A percentile compares a stretch with the other conserved stretches of the same genome.
Conservation (phyloP, 1,140 invertebrate genomes). For the honey bee (Apis mellifera) region DNA sequence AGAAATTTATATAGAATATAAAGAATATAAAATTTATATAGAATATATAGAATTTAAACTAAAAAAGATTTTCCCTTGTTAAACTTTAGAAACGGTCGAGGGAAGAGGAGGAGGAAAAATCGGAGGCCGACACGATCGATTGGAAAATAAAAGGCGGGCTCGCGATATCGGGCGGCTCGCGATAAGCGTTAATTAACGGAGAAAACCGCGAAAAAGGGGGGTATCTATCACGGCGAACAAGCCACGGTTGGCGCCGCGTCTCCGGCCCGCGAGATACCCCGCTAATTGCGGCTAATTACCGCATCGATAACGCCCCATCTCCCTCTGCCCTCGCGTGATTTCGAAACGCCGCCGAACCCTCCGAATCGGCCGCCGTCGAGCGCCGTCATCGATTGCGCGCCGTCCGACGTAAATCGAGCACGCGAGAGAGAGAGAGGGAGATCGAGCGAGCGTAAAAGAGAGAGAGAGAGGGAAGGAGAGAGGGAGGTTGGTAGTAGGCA, state of each 20-base stretch:
- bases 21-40: too few species aligned
- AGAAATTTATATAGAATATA: too few species aligned
- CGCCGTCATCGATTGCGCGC: too few species aligned
- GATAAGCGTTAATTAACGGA: neutral
- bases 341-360: neutral
- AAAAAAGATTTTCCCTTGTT: neutral
- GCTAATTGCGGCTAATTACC: slow-evolving; percentile 50
- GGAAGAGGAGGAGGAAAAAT: too few species aligned
- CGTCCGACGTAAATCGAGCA: too few species aligned
- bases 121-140: too few species aligned
- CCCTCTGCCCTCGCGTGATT: slow-evolving; percentile 9
- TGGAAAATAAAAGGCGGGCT: too few species aligned
- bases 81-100: too few species aligned
- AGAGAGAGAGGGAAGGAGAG: slow-evolving; percentile 27
- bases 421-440: neutral
- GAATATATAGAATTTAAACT: too few species aligned
- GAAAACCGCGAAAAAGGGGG: too few species aligned
- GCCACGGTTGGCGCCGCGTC: neutral
- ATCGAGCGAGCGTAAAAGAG: neutral
- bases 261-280: neutral
- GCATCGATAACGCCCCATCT: slow-evolving; percentile 21
- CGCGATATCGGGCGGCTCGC: too few species aligned
- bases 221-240: neutral
- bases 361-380: too few species aligned
- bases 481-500: slow-evolving; percentile 9